Conservation (phyloP, 2,113 vertebrate species). For the Actinemys pallida region DNA sequence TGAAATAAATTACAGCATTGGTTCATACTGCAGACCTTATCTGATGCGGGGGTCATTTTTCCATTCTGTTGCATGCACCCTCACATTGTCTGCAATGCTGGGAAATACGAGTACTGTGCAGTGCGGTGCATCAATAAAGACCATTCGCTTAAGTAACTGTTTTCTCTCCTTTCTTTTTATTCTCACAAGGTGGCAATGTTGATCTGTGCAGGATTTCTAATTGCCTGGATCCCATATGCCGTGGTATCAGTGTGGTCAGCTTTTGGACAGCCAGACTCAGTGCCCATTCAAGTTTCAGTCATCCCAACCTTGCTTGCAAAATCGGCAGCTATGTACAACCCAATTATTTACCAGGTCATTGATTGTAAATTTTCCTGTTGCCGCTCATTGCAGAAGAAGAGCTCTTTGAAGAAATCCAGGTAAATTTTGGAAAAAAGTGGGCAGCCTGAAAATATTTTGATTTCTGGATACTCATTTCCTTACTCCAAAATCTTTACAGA, state of each 20-base stretch:
- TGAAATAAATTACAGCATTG: background rate
- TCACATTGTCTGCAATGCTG: background rate
- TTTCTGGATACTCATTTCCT: rapidly evolving
- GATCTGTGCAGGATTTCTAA: constrained; percentile 95
- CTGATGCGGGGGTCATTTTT: rapidly evolving
- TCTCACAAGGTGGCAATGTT: constrained; percentile 91
- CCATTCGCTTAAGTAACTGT: rapidly evolving
- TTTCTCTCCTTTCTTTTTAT: background rate
- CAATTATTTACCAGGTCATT: constrained; percentile 95
- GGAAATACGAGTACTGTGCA: background rate
- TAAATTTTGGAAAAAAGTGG: constrained; percentile 58
- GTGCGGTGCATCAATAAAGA: background rate
- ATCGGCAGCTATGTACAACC: constrained; percentile 97
- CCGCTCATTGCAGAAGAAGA: constrained; percentile 77
- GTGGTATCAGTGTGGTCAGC: constrained; percentile 94
- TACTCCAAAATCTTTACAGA: background rate
- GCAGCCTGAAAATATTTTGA: background rate
- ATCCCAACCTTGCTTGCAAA: constrained; percentile 93
- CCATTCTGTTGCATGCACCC: background rate
- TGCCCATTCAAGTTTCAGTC: constrained; percentile 91
- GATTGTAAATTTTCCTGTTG: constrained; percentile 84
- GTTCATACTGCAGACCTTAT: background rate
- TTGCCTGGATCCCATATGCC: constrained; percentile 96
- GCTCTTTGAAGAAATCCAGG: constrained; percentile 83
- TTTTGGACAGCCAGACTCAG: constrained; percentile 87